These are phyloP conservation scores for Peromyscus polionotus DNA, from an alignment of 2,113 vertebrate genomes.

Conservation along the genomic window DNA sequence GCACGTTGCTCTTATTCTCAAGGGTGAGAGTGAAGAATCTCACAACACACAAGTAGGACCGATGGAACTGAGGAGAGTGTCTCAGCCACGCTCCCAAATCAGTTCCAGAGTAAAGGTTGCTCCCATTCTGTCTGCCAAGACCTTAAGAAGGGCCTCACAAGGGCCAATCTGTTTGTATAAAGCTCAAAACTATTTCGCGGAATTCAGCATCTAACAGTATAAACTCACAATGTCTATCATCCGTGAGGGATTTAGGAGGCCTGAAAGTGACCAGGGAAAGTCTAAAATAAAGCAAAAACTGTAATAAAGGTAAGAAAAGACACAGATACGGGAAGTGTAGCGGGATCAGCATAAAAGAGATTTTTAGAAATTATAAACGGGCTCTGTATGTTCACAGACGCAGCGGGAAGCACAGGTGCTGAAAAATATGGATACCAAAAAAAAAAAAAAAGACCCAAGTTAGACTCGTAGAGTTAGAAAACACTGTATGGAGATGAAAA, in stretches of 20 bases:
- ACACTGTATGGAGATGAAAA: background rate
- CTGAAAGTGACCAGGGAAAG: background rate
- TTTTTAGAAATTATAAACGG: slow-evolving; percentile 1
- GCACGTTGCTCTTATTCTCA: background rate
- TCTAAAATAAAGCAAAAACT: background rate
- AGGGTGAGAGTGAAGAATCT: background rate
- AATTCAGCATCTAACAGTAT: background rate
- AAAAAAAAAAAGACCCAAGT: background rate
- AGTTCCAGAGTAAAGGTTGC: background rate
- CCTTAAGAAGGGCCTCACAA: background rate
- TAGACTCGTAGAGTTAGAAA: slow-evolving; percentile 6
- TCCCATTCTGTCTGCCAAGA: background rate
- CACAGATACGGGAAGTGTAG: background rate
- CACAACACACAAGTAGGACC: background rate
- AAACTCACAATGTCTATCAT: background rate
- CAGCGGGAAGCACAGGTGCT: background rate
- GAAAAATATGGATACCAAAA: background rate
- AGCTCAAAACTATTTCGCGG: background rate
- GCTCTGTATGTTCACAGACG: background rate
- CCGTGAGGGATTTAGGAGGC: background rate
- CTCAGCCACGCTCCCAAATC: background rate
- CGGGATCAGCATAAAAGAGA: background rate
- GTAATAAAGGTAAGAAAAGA: background rate
- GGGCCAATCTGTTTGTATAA: background rate
- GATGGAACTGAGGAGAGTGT: background rate